phyloP scores from a whole-genome alignment of 2,797 vertebrate genomes.

The Dallia pectoralis region DNA sequence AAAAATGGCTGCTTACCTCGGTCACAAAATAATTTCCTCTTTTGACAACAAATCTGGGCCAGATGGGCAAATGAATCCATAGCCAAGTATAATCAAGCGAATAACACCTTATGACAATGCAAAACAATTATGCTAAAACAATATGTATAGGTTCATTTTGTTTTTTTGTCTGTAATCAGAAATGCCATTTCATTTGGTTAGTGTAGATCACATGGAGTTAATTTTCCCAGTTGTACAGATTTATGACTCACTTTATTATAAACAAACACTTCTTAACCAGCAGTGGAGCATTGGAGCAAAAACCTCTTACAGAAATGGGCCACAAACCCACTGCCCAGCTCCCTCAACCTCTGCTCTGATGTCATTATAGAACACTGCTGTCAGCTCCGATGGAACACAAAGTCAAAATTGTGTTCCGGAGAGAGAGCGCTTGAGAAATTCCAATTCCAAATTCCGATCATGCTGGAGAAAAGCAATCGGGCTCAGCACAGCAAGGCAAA shows the following conservation, averaged over 20 bases:
- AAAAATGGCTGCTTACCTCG: too few species aligned
- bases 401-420: background rate
- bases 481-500: background rate
- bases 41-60: too few species aligned
- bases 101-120: too few species aligned
- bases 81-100: too few species aligned
- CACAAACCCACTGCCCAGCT: background rate
- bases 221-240: background rate
- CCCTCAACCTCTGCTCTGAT: background rate
- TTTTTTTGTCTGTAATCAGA: too few species aligned
- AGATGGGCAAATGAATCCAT: too few species aligned
- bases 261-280: background rate
- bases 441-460: slow-evolving; percentile 34
- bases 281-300: background rate
- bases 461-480: slow-evolving; percentile 18
- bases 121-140: too few species aligned
- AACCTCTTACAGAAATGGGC: background rate
- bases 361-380: slow-evolving; percentile 10
- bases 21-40: too few species aligned
- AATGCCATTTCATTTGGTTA: too few species aligned
- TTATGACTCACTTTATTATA: background rate
- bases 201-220: too few species aligned
- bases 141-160: too few species aligned
- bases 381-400: slow-evolving; percentile 17
- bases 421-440: background rate